Percentiles rank a stretch among this genome's conserved stretches.
These are phyloP conservation scores for Halcyon badia DNA, from an alignment of 2,797 vertebrate species.

Conservation along the genomic window DNA sequence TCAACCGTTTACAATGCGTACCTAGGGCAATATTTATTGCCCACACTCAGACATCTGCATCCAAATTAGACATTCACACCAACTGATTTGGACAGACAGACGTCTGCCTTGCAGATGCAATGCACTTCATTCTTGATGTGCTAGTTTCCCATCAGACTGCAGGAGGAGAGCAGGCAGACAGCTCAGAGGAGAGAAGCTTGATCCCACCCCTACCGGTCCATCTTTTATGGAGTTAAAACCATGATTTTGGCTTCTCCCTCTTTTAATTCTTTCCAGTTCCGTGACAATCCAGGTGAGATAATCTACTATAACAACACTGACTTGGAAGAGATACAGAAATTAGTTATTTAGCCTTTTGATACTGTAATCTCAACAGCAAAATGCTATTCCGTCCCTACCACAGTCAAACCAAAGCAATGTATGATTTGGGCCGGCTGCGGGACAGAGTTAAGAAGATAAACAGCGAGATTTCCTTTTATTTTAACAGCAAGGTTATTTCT, in stretches of 20 bases:
- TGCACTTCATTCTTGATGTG: neutral
- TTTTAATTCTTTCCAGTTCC: neutral
- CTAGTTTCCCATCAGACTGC: neutral
- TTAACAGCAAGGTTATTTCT: neutral
- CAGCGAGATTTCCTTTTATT: neutral
- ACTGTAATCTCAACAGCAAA: neutral
- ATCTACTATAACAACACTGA: neutral
- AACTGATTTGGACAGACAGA: neutral
- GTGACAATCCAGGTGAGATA: neutral
- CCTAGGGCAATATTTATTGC: neutral
- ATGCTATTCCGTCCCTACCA: neutral
- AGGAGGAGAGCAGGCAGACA: neutral
- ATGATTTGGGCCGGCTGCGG: neutral
- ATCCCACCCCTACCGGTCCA: neutral
- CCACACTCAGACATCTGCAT: neutral
- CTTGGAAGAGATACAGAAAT: neutral
- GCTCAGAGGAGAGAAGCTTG: neutral
- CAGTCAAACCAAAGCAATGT: neutral
- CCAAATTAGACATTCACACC: neutral
- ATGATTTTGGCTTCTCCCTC: neutral
- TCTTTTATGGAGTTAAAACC: neutral
- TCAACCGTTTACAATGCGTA: neutral
- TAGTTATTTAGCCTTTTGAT: neutral
- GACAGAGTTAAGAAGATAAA: neutral
- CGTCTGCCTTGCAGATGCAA: neutral